Conservation (phyloP, 2,113 vertebrate species). For the Pomatorhinus ruficollis region DNA sequence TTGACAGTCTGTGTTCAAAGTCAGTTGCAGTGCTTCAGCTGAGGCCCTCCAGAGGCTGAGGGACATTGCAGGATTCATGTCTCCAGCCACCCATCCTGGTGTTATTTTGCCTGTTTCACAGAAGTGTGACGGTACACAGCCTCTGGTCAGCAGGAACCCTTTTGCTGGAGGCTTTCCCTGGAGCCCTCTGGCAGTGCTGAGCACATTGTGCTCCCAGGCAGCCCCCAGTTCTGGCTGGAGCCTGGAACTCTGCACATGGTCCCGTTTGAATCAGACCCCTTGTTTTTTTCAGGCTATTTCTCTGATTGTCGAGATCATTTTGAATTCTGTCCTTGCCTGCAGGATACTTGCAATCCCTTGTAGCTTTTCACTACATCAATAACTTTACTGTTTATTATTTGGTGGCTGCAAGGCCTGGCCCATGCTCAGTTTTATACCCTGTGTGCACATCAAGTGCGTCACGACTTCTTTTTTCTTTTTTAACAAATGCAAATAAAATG, state of each 20-base stretch:
- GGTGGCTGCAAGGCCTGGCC: conserved; percentile 24
- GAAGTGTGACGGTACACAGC: accelerated
- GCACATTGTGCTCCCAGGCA: background rate
- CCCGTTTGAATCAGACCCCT: conserved; percentile 21
- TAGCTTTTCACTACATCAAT: conserved; percentile 60
- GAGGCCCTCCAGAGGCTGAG: background rate
- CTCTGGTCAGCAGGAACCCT: background rate
- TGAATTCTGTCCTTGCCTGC: conserved; percentile 60
- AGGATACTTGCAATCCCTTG: conserved; percentile 56
- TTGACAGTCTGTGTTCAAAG: background rate
- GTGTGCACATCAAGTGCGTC: background rate
- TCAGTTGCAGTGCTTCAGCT: background rate
- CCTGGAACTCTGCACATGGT: conserved; percentile 34
- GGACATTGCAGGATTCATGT: background rate
- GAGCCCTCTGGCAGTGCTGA: background rate
- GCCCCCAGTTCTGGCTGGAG: background rate
- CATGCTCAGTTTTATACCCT: conserved; percentile 7
- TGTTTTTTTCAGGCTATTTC: conserved; percentile 56
- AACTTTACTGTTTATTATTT: conserved; percentile 65
- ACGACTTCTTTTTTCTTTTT: background rate
- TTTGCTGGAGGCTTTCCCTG: background rate
- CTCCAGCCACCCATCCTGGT: background rate
- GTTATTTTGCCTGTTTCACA: background rate
- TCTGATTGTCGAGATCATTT: conserved; percentile 51
- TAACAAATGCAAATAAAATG: background rate